Base-by-base conservation (phyloP, 2,888 invertebrate genomes). In the Pristionchus exspectatus region DNA sequence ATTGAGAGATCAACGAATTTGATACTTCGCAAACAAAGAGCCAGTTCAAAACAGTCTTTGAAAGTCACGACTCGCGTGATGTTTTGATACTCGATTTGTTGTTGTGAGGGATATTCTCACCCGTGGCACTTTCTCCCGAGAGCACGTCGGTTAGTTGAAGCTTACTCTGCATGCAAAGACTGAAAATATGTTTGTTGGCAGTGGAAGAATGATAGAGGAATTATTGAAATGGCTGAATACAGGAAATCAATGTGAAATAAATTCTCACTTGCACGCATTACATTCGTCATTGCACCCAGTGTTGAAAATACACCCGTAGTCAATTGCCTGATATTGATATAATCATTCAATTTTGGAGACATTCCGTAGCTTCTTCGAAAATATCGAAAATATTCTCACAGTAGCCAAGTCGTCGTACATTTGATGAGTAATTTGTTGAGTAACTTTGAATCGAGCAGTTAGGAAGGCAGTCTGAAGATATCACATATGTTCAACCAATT, bases 251-350 rank as follows among this genome's bases (percentile, higher is more conserved):
- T n/a, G n/a, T 7, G 24, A 50, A 24, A 21, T 21, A 77, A n/a
- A 21, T 56, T 14, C 81, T 81, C 14, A 81, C 85, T 66, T 87
- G 77, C 88, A 88, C 0, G 56, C 56, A 50, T 74, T 77, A 59
- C 88, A 88, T 59, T 74, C 88, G 16, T 74, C 59, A 54, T 74
- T 77, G 88, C 88, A 88, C 4, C 88, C 88, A 27, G 74, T 77
- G n/a, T 74, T 88, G 88, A 88, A 88, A 38, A 88, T 88, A 59
- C 88, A 88, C 21, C 88, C 88, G 77, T 88, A 88, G 77, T 88
- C 77, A 30, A 88, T 88, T 24, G 74, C 88, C 88, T 87, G 87
- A 0, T 44, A n/a, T 21, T n/a, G 12, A 9, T 3, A 3, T n/a
- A 33, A 30, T 33, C n/a, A n/a, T n/a, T n/a, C n/a, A n/a, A n/a